phyloP scores from a whole-genome alignment of 2,888 invertebrate genomes.

The Trissonchulus latispiculum region DNA sequence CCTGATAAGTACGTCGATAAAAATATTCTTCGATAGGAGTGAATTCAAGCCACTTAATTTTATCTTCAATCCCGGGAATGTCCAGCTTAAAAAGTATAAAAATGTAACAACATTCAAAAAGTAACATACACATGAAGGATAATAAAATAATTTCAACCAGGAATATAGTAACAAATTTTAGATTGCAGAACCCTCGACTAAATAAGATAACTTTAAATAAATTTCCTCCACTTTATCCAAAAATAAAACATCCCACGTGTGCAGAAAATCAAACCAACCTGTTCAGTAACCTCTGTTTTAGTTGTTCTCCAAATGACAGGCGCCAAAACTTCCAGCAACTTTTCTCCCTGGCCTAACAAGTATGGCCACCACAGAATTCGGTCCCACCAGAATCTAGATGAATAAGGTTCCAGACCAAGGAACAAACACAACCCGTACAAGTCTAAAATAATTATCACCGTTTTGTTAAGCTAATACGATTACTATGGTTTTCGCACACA shows the following conservation, averaged over 20 bases:
- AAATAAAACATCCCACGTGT: too few relatives aligned
- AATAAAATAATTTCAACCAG: too few relatives aligned
- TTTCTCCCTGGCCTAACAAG: conserved; percentile 47
- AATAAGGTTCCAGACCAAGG: conserved; percentile 54
- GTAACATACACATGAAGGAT: too few relatives aligned
- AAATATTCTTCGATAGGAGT: conserved; percentile 64
- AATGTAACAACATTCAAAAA: conserved; percentile 17
- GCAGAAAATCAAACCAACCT: conserved; percentile 43
- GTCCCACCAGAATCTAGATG: conserved; percentile 51
- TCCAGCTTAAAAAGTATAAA: conserved; percentile 48
- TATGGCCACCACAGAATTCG: conserved; percentile 52
- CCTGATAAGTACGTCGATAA: conserved; percentile 56
- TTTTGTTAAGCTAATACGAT: too few relatives aligned
- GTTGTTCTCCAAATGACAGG: conserved; percentile 60
- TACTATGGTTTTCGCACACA: too few relatives aligned
- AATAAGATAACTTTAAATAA: too few relatives aligned
- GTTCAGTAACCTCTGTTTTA: conserved; percentile 58
- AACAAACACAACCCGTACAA: conserved; percentile 55
- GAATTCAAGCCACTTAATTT: conserved; percentile 56
- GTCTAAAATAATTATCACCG: too few relatives aligned
- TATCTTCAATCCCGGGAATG: conserved; percentile 57
- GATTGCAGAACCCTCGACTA: too few relatives aligned
- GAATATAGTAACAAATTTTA: too few relatives aligned
- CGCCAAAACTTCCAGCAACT: conserved; percentile 52
- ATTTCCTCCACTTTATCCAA: too few relatives aligned